These are phyloP conservation scores for Plebejus melissa DNA, from an alignment of 2,888 invertebrate genomes.

Conservation along the genomic window DNA sequence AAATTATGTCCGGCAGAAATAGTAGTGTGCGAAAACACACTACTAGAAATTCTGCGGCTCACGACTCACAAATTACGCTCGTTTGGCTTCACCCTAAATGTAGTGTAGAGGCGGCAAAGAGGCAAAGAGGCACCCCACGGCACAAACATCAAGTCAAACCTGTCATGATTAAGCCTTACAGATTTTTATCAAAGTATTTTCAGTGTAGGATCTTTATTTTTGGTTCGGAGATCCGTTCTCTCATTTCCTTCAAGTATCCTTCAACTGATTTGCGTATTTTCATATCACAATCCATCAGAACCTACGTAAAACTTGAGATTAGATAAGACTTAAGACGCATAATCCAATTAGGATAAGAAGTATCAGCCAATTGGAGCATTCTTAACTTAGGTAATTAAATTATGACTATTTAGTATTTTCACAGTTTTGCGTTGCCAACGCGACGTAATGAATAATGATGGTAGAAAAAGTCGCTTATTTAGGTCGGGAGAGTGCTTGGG, in stretches of 20 bases:
- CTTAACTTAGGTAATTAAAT: not conserved
- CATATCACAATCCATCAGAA: not conserved
- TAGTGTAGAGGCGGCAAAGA: no score
- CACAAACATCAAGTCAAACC: no score
- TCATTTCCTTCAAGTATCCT: not conserved
- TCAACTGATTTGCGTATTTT: not conserved
- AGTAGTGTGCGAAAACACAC: no score
- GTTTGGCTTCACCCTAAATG: no score
- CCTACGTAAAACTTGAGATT: not conserved
- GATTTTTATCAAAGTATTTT: no score
- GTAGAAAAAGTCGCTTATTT: not conserved
- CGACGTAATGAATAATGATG: not conserved
- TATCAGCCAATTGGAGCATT: not conserved
- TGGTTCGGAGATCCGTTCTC: not conserved
- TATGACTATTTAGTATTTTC: not conserved
- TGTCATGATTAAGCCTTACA: no score
- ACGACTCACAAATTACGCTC: no score
- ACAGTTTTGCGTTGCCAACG: not conserved
- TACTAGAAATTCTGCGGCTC: no score
- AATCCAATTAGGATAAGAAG: not conserved
- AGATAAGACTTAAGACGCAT: constrained; percentile 5
- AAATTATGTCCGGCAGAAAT: no score
- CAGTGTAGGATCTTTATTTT: not conserved
- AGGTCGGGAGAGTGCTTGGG: not conserved
- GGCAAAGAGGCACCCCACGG: no score